These are phyloP conservation scores for Rhaphigaster nebulosa DNA, from an alignment of 2,888 invertebrate genomes.

Conservation along the genomic window DNA sequence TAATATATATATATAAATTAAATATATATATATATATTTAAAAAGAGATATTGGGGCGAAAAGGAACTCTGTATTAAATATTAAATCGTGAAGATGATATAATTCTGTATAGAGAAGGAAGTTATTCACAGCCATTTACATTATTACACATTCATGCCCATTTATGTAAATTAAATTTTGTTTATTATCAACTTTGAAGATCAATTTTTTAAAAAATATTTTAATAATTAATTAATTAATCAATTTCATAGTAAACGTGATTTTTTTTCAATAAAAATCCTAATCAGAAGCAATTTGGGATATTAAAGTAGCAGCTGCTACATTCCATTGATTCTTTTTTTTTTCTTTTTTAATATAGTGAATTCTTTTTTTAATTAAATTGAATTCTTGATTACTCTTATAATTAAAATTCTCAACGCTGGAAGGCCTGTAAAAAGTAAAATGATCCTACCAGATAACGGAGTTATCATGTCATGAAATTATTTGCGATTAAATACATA, in stretches of 20 bases:
- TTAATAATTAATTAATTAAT: neutral
- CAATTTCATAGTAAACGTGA: neutral
- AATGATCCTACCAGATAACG: neutral
- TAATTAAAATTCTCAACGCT: neutral
- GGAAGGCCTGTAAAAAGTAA: neutral
- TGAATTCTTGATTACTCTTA: constrained; percentile 17
- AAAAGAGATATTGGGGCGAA: too few relatives aligned
- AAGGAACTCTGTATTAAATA: too few relatives aligned
- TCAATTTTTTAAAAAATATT: too few relatives aligned
- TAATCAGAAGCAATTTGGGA: neutral
- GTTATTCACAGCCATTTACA: too few relatives aligned
- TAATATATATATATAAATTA: too few relatives aligned
- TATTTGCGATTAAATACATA: neutral
- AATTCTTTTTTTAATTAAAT: constrained; percentile 39
- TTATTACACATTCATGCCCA: too few relatives aligned
- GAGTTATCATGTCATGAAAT: neutral
- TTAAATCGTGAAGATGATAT: too few relatives aligned
- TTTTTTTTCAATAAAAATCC: neutral
- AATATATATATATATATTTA: too few relatives aligned
- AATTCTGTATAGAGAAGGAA: too few relatives aligned
- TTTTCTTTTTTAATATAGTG: neutral
- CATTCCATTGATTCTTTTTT: constrained; percentile 10
- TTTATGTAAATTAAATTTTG: too few relatives aligned
- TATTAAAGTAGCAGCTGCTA: constrained; percentile 5
- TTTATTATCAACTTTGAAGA: too few relatives aligned